Conservation (phyloP, 2,797 vertebrate genomes). For the Peromyscus attwateri region DNA sequence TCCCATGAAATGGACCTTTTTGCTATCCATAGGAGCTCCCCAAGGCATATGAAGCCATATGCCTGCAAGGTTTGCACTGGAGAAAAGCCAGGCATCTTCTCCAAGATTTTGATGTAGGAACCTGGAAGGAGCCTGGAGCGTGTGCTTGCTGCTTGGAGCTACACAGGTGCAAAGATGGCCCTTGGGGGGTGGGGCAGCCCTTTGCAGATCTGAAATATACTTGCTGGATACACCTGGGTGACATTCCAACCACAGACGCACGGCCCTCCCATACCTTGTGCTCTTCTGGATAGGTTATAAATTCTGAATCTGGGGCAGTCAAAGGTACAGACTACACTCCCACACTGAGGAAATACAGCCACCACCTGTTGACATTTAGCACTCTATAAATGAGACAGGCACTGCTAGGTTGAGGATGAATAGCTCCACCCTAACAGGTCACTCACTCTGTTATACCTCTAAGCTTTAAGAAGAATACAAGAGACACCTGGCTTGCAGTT, state of each 20-base stretch:
- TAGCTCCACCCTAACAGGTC: slow-evolving; percentile 56
- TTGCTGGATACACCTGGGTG: neutral
- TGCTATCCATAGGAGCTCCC: rapidly evolving
- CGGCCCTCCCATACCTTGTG: rapidly evolving
- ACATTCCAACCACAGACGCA: neutral
- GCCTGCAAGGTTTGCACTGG: neutral
- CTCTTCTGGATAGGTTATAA: neutral
- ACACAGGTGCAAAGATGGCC: neutral
- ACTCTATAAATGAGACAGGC: slow-evolving; percentile 70
- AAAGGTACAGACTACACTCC: neutral
- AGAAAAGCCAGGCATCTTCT: neutral
- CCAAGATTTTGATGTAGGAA: neutral
- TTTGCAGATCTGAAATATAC: neutral
- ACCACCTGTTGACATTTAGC: slow-evolving; percentile 66
- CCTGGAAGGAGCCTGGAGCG: neutral
- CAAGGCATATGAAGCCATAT: neutral
- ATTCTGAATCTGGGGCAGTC: neutral
- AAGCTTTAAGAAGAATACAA: slow-evolving; percentile 67
- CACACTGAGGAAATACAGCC: neutral
- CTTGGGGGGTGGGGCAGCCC: rapidly evolving
- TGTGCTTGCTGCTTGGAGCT: neutral
- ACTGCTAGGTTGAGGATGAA: neutral
- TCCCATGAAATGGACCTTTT: neutral
- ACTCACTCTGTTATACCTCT: slow-evolving; percentile 33
- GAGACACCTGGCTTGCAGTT: slow-evolving; percentile 49